Conservation (phyloP, 2,888 invertebrate genomes). For the Desoria tigrina region DNA sequence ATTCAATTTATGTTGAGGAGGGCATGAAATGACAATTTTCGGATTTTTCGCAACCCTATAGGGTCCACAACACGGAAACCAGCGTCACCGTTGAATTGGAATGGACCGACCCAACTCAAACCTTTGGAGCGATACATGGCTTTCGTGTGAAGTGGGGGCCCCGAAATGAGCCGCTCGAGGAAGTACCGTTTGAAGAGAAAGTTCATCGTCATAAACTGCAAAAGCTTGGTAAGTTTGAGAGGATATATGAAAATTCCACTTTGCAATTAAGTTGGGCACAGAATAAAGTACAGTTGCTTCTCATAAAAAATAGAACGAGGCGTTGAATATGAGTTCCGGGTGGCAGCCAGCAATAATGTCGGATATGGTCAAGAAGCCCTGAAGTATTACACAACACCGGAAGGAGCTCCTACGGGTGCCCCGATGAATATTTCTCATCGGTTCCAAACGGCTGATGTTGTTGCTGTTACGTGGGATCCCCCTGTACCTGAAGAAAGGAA, state of each 20-base stretch:
- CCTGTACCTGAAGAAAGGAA: constrained; percentile 86
- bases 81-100: constrained; percentile 86
- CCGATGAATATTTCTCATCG: constrained; percentile 80
- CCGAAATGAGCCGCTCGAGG: constrained; percentile 42
- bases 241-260: background rate
- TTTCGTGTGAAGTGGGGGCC: constrained; percentile 85
- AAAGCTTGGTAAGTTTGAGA: constrained; percentile 46
- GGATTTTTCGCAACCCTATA: background rate
- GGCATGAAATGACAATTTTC: background rate
- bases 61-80: constrained; percentile 68
- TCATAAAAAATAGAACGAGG: constrained; percentile 72
- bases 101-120: constrained; percentile 87
- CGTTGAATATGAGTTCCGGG: constrained; percentile 91
- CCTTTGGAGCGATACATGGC: constrained; percentile 83
- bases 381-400: constrained; percentile 87
- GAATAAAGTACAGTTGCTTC: background rate
- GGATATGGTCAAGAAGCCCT: constrained; percentile 94
- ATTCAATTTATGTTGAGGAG: background rate
- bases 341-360: constrained; percentile 93
- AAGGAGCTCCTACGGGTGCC: constrained; percentile 86
- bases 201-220: constrained; percentile 49
- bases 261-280: too few species aligned
- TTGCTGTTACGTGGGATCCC: constrained; percentile 85
- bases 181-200: constrained; percentile 51
- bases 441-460: constrained; percentile 90